A percentile compares a stretch with the other conserved stretches of the same genome.
Conservation (phyloP, 2,113 vertebrate genomes). For the Xyrauchen texanus region DNA sequence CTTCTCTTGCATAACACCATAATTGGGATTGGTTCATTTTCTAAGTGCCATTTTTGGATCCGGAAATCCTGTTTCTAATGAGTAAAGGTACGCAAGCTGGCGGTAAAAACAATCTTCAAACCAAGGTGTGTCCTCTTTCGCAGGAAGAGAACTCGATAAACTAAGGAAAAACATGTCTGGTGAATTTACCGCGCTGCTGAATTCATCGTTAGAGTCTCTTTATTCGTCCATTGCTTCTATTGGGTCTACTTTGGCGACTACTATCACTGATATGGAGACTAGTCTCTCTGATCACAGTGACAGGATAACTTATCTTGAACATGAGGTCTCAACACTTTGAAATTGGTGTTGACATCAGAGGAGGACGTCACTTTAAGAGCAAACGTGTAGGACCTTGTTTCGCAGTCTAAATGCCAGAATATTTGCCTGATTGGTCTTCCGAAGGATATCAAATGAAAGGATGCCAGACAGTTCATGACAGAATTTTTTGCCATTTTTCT, state of each 20-base stretch:
- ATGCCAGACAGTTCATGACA: not conserved
- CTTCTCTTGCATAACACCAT: not conserved
- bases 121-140: not conserved
- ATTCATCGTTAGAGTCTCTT: conserved; percentile 32
- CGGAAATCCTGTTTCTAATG: not conserved
- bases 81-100: not conserved
- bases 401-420: not conserved
- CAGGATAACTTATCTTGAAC: not conserved
- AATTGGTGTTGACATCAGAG: not conserved
- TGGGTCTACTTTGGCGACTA: not conserved
- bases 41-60: not conserved
- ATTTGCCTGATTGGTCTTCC: not conserved
- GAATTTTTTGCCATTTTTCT: not conserved
- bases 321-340: too few relatives aligned
- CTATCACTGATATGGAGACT: not conserved
- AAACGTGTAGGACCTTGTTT: not conserved
- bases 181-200: not conserved
- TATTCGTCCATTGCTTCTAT: not conserved
- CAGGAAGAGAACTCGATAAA: too few relatives aligned
- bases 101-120: not conserved
- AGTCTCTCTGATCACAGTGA: not conserved
- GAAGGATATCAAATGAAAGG: not conserved
- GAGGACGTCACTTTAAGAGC: not conserved
- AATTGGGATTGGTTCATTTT: not conserved
- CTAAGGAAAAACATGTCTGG: too few relatives aligned